Evolutionary conservation across 2,888 invertebrate species (phyloP).

Genomic region (Gastracanthus pulcherrimus): DNA sequence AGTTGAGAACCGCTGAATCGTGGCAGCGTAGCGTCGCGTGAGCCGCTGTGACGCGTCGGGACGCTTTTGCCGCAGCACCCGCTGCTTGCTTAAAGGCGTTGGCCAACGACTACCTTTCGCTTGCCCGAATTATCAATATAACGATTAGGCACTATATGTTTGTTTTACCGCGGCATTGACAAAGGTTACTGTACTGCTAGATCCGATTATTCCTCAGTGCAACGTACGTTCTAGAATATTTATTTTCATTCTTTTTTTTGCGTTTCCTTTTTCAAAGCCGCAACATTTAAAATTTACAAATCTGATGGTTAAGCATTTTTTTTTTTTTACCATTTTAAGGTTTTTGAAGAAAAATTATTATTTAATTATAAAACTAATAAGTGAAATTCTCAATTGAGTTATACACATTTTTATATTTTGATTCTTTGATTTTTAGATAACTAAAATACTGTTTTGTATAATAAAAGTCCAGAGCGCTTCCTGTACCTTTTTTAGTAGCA

Average conservation of each 20-base stretch:
- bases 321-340: too few relatives aligned
- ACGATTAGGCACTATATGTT: constrained; percentile 16
- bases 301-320: not conserved
- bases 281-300: not conserved
- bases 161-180: constrained; percentile 12
- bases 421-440: not conserved
- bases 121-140: constrained; percentile 49
- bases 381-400: too few relatives aligned
- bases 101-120: constrained; percentile 65
- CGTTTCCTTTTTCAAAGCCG: not conserved
- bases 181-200: constrained; percentile 42
- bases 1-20: constrained; percentile 66
- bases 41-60: constrained; percentile 50
- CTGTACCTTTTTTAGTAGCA: too few relatives aligned
- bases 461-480: not conserved
- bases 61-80: not conserved
- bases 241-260: not conserved
- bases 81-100: not conserved
- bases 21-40: constrained; percentile 50
- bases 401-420: too few relatives aligned
- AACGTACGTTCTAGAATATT: constrained; percentile 1
- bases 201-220: not conserved
- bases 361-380: too few relatives aligned
- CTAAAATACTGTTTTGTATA: too few relatives aligned
- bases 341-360: too few relatives aligned